phyloP scores from a whole-genome alignment of 2,888 invertebrate genomes.

The Ypsolopha scabrella region DNA sequence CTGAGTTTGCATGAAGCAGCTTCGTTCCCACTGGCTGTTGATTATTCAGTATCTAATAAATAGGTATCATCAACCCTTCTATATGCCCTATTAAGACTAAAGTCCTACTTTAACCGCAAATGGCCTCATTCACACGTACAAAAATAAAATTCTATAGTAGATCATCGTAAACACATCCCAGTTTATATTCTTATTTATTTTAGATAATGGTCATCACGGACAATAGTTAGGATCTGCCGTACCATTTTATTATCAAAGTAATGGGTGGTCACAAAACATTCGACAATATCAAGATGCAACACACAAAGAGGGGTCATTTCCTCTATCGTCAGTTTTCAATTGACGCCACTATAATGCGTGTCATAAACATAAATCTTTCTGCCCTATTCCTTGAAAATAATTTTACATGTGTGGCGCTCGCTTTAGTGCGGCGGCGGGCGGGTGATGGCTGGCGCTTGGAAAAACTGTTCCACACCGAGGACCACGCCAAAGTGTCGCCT shows the following conservation, averaged over 20 bases:
- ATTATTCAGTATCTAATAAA: not conserved
- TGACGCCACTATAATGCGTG: conserved; percentile 36
- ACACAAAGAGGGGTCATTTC: conserved; percentile 22
- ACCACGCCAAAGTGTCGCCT: conserved; percentile 1
- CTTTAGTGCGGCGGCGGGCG: conserved; percentile 7
- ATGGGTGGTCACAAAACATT: not conserved
- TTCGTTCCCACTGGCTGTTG: not conserved
- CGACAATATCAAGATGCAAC: conserved; percentile 9
- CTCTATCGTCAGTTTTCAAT: conserved; percentile 24
- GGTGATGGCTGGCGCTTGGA: not conserved
- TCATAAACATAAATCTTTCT: conserved; percentile 39
- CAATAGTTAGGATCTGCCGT: not conserved
- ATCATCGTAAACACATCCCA: conserved; percentile 3
- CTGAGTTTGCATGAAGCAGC: not conserved
- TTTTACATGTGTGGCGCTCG: conserved; percentile 20
- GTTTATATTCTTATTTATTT: conserved; percentile 1
- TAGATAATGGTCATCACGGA: conserved; percentile 1
- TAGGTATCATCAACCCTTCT: not conserved
- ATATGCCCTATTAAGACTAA: not conserved
- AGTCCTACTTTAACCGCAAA: not conserved
- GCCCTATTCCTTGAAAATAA: conserved; percentile 29
- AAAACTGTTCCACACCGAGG: not conserved
- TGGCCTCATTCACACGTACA: conserved; percentile 12
- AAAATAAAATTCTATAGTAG: conserved; percentile 8
- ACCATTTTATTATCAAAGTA: not conserved